Base-by-base conservation (phyloP, 2,797 vertebrate species). In the Bryconaethiops microstoma region DNA sequence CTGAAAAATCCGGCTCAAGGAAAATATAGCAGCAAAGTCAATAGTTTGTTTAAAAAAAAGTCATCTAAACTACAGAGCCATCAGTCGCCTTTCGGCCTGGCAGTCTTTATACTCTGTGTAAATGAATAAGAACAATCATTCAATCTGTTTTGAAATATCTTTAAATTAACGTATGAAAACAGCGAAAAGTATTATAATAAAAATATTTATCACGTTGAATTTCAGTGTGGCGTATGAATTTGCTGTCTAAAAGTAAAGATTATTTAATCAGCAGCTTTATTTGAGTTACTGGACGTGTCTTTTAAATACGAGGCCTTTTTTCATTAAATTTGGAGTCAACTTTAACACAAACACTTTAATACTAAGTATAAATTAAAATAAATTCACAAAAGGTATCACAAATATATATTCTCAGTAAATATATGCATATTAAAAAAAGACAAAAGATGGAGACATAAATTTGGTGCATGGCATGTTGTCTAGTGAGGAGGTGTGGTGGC, bases 331-430 rank as follows among this genome's bases (percentile, higher is more conserved):
- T 67, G n/a, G 1, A 59, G 8, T 45, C 21, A 68, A 35, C 35
- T 35, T 35, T 35, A 35, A 35, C 35, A 35, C 67, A 69, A 42
- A 69, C 45, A 23, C 17, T 67, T 67, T 19, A 69, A 69, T 48
- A 48, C 19, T 19, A 6, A 42, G 17, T 59, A 59, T 74, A 74
- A 74, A 74, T 57, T 74, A 35, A 40, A 74, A 42, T 19, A 21
- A 40, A 13, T 57, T 74, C 35, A 74, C 29, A 57, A 17, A 74
- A 55, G 40, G 50, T 55, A 39, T 67, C 39, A 35, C 70, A 29
- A n/a, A 39, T 16, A 74, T 59, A 73, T 39, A 57, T 57, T n/a
- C 17, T 57, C 16, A 35, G 23, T 72, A 57, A 73, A 72, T 72
- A 57, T 57, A 52, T 29, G 21, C 7, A 35, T 9, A n/a, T n/a